Evolutionary conservation across 1,140 invertebrate species (phyloP).

Genomic region (Drosophila watanabei): DNA sequence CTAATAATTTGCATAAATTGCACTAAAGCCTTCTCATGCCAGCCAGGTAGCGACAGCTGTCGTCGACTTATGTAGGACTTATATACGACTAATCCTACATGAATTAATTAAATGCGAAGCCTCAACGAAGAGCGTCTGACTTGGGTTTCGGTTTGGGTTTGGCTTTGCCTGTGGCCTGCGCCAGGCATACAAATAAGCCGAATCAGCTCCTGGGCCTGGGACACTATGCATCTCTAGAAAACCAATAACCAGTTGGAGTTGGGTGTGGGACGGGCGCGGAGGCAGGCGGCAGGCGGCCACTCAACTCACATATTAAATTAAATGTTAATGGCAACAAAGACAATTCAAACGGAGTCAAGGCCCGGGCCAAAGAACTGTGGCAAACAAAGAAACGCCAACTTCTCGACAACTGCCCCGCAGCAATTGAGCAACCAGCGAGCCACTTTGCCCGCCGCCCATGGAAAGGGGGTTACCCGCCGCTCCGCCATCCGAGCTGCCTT

Average conservation of each 20-base stretch:
- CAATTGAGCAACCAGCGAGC: constrained; percentile 48
- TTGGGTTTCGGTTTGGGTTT: constrained; percentile 29
- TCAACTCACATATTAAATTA: constrained; percentile 67
- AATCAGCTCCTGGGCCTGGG: constrained; percentile 22
- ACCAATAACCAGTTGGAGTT: constrained; percentile 34
- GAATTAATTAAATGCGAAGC: constrained; percentile 68
- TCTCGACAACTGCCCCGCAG: constrained; percentile 35
- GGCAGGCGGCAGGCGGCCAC: constrained; percentile 5
- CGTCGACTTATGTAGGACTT: constrained; percentile 39
- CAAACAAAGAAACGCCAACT: constrained; percentile 49
- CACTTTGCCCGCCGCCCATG: constrained; percentile 26
- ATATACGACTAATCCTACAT: constrained; percentile 51
- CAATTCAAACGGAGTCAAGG: constrained; percentile 76
- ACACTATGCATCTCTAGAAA: constrained; percentile 46
- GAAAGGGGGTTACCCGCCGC: background rate
- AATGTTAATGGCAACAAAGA: constrained; percentile 66
- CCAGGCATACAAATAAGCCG: constrained; percentile 72
- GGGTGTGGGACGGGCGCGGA: constrained; percentile 4
- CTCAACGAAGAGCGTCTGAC: constrained; percentile 25
- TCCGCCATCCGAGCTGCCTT: background rate
- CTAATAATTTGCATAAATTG: constrained; percentile 43
- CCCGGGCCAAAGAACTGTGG: constrained; percentile 66
- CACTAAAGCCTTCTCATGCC: constrained; percentile 35
- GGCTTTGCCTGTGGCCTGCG: constrained; percentile 31
- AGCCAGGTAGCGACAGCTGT: constrained; percentile 57